These are phyloP conservation scores for Myoxocephalus aenaeus DNA, from an alignment of 2,797 vertebrate species.

Conservation along the genomic window DNA sequence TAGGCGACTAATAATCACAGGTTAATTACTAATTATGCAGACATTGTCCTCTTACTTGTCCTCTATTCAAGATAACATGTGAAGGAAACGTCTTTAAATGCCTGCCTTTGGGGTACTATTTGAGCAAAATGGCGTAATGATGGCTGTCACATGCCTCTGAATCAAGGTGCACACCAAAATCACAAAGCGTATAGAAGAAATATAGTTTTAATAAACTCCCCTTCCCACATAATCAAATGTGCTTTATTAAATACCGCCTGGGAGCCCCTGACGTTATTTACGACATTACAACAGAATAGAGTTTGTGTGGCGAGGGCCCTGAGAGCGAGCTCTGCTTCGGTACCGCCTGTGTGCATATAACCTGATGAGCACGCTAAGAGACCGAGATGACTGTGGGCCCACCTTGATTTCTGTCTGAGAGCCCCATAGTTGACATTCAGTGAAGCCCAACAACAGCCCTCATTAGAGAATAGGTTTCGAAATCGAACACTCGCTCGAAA, in stretches of 20 bases:
- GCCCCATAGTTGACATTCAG: background rate
- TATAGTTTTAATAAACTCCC: slow-evolving; percentile 78
- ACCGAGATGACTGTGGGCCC: slow-evolving; percentile 43
- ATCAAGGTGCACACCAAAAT: slow-evolving; percentile 33
- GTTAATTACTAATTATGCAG: slow-evolving; percentile 7
- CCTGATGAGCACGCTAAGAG: slow-evolving; percentile 56
- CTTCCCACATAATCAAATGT: slow-evolving; percentile 71
- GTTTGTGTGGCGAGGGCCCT: slow-evolving; percentile 47
- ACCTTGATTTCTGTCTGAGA: slow-evolving; percentile 39
- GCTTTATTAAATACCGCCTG: slow-evolving; percentile 65
- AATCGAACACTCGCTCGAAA: slow-evolving; percentile 13
- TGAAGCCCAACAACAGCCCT: slow-evolving; percentile 49
- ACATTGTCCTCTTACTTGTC: slow-evolving; percentile 24
- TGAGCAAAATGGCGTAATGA: slow-evolving; percentile 24
- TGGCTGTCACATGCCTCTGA: slow-evolving; percentile 47
- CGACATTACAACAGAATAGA: slow-evolving; percentile 58
- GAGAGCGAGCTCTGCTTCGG: slow-evolving; percentile 24
- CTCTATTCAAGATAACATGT: background rate
- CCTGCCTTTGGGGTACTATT: background rate
- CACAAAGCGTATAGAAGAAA: slow-evolving; percentile 59
- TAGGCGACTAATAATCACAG: background rate
- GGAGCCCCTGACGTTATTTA: slow-evolving; percentile 58
- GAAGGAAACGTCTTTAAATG: background rate
- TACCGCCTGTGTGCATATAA: slow-evolving; percentile 31
- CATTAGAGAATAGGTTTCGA: slow-evolving; percentile 47